Conservation (phyloP, 1,140 invertebrate species). For the Drosophila azteca region DNA sequence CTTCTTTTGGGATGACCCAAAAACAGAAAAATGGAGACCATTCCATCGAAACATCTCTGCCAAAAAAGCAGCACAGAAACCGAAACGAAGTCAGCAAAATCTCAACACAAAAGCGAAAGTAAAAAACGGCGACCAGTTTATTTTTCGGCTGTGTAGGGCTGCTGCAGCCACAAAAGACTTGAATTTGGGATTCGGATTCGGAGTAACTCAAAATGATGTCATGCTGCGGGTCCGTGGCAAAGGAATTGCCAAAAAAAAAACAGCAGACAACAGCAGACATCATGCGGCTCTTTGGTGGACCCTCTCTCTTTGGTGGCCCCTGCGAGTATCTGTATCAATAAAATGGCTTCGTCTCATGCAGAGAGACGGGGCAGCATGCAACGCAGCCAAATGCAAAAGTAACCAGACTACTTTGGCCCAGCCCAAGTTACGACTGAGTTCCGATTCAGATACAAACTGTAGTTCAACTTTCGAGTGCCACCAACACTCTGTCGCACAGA, state of each 20-base stretch:
- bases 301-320: slow-evolving; percentile 21
- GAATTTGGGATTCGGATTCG: slow-evolving; percentile 30
- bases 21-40: slow-evolving; percentile 21
- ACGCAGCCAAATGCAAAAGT: slow-evolving; percentile 73
- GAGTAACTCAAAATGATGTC: slow-evolving; percentile 74
- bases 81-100: slow-evolving; percentile 51
- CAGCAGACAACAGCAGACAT: slow-evolving; percentile 34
- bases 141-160: slow-evolving; percentile 51
- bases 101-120: slow-evolving; percentile 72
- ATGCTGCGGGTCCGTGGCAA: slow-evolving; percentile 55
- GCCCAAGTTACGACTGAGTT: slow-evolving; percentile 40
- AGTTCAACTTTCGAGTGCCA: slow-evolving; percentile 44
- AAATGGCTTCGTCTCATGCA: slow-evolving; percentile 55
- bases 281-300: slow-evolving; percentile 19
- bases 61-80: slow-evolving; percentile 43
- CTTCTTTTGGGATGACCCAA: slow-evolving; percentile 47
- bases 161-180: slow-evolving; percentile 41
- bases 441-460: slow-evolving; percentile 37
- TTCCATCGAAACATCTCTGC: slow-evolving; percentile 35
- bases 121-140: slow-evolving; percentile 75
- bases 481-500: slow-evolving; percentile 36
- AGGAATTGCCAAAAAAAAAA: slow-evolving; percentile 66
- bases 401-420: slow-evolving; percentile 66
- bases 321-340: slow-evolving; percentile 54
- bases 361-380: slow-evolving; percentile 34